A percentile compares a stretch with the other conserved stretches of the same genome.
Conservation (phyloP, 2,113 vertebrate genomes). For the Tragelaphus strepsiceros region DNA sequence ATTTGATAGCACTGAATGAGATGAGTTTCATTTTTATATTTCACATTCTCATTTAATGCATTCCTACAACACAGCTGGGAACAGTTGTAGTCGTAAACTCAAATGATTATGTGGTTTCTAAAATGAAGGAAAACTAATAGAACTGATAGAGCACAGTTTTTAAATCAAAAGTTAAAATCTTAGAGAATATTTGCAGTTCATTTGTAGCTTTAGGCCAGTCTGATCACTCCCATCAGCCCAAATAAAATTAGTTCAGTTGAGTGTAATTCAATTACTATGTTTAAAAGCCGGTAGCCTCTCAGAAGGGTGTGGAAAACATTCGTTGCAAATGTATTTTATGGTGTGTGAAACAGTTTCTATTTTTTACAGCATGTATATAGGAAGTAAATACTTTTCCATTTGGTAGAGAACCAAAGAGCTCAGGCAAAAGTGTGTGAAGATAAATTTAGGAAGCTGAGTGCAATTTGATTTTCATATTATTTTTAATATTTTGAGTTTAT, state of each 20-base stretch:
- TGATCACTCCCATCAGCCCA: neutral
- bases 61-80: constrained; percentile 55
- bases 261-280: constrained; percentile 5
- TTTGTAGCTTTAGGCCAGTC: neutral
- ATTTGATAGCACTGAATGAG: neutral
- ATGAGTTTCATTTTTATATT: constrained; percentile 34
- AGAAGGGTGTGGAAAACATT: constrained; percentile 5
- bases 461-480: neutral
- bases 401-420: constrained; percentile 28
- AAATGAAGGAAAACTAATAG: constrained; percentile 66
- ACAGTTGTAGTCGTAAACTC: constrained; percentile 50
- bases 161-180: constrained; percentile 64
- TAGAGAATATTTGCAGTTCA: neutral
- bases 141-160: constrained; percentile 46
- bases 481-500: neutral
- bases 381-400: constrained; percentile 49
- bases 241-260: constrained; percentile 35
- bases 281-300: constrained; percentile 10
- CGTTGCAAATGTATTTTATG: constrained; percentile 33
- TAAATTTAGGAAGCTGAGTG: neutral
- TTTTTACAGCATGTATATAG: neutral
- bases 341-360: constrained; percentile 1
- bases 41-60: constrained; percentile 45
- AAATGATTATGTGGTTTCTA: constrained; percentile 59
- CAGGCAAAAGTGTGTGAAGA: neutral